Evolutionary conservation across 1,140 invertebrate genomes (phyloP).

Genomic region (Maconellicoccus hirsutus): DNA sequence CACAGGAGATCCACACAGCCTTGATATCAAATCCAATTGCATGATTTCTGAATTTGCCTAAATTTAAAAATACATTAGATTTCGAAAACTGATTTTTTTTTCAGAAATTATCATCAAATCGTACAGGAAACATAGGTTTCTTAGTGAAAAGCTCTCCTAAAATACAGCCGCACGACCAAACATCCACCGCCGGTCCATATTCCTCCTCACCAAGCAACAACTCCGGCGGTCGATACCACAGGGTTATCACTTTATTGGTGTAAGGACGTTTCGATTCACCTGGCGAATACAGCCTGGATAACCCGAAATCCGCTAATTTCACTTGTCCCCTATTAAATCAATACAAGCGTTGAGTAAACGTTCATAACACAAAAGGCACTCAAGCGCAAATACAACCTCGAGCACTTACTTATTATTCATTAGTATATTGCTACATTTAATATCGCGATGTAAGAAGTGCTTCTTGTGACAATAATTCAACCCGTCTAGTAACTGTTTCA

Average conservation of each 20-base stretch:
- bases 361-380: background rate
- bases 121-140: slow-evolving; percentile 85
- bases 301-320: slow-evolving; percentile 95
- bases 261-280: slow-evolving; percentile 91
- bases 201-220: slow-evolving; percentile 92
- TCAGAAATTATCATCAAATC: slow-evolving; percentile 27
- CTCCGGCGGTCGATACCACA: slow-evolving; percentile 98
- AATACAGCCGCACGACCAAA: slow-evolving; percentile 99
- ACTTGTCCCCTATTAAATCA: slow-evolving; percentile 75
- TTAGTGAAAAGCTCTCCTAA: slow-evolving; percentile 81
- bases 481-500: slow-evolving; percentile 96
- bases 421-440: slow-evolving; percentile 99
- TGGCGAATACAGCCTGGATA: slow-evolving; percentile 90
- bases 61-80: background rate
- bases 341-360: slow-evolving; percentile 10
- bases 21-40: slow-evolving; percentile 90
- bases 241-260: slow-evolving; percentile 96
- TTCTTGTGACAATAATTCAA: slow-evolving; percentile 96
- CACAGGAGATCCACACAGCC: slow-evolving; percentile 88
- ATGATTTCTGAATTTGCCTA: slow-evolving; percentile 84
- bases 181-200: slow-evolving; percentile 95
- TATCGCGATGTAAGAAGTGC: slow-evolving; percentile 97
- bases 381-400: slow-evolving; percentile 23
- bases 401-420: slow-evolving; percentile 89
- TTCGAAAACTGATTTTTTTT: background rate